Evolutionary conservation across 2,888 invertebrate species (phyloP), one percentile per base, ranked within the genome.

Genomic region (Drosophila suboccidentalis): DNA sequence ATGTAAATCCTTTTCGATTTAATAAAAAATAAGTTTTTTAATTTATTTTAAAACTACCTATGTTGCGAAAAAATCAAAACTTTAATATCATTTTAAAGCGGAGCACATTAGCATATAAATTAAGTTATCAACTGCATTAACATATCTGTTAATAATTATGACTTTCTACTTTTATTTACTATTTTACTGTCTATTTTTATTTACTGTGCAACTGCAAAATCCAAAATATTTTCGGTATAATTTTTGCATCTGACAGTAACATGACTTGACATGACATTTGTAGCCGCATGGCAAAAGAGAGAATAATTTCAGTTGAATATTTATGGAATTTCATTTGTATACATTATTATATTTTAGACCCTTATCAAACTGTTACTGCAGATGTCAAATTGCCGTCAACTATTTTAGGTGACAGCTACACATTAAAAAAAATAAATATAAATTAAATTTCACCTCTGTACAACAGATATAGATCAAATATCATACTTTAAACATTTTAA

Each of bases 191-290:
- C 3, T 36, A 32, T 36, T 47, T 54, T 46, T 2, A 38, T 54
- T 39, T 54, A 9, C 44, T 19, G n/a, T 58, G 36, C 11, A 22
- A 38, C 36, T 41, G 11, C 17, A 2, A n/a, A 26, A 19, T 11
- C 8, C 36, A n/a, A 29, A 49, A 36, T 1, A 39, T 53, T 50
- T 67, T 60, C n/a, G 8, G 19, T 19, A 53, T 46, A 38, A 49
- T 34, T 55, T 43, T 43, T 62, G 69, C 50, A 62, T 54, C 46
- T 76, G 77, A 76, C 77, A 76, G 60, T n/a, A n/a, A n/a, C n/a
- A n/a, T 64, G 58, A 75, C 75, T 61, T 64, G 58, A 76, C 77
- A 64, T 64, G 76, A 55, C 63, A 61, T 61, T 59, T 67, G 67
- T 43, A 61, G 22, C 26, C 53, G 32, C 39, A 19, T 34, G 19